These are phyloP conservation scores for Venustoraphidia nigricollis DNA, from an alignment of 2,888 invertebrate genomes.

Conservation along the genomic window DNA sequence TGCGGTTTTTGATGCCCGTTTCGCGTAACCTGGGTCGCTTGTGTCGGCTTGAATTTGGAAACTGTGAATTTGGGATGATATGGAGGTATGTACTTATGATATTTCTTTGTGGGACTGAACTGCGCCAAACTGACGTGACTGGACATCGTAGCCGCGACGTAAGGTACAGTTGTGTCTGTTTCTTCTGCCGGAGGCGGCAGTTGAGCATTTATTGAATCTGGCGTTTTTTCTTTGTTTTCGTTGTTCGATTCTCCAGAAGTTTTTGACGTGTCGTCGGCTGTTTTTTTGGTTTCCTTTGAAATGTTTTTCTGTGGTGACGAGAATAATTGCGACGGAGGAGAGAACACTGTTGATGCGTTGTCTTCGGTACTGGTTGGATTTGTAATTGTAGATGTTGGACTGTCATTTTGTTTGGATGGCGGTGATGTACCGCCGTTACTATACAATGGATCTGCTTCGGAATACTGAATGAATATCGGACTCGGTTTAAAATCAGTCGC, in stretches of 20 bases:
- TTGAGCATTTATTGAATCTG: slow-evolving; percentile 23
- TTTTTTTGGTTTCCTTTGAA: neutral
- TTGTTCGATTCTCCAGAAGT: neutral
- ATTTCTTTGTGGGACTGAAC: neutral
- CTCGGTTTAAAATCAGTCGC: slow-evolving; percentile 20
- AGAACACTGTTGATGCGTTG: slow-evolving; percentile 5
- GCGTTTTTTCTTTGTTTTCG: slow-evolving; percentile 4
- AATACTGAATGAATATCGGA: slow-evolving; percentile 26
- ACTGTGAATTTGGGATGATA: no score
- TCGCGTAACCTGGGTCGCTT: slow-evolving; percentile 7
- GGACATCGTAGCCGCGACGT: slow-evolving; percentile 14
- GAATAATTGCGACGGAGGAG: slow-evolving; percentile 2
- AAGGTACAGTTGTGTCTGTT: slow-evolving; percentile 17
- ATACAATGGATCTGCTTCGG: slow-evolving; percentile 34
- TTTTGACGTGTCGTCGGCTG: neutral
- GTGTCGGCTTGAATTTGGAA: neutral
- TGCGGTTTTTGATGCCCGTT: slow-evolving; percentile 2
- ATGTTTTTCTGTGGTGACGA: neutral
- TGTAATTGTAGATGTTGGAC: slow-evolving; percentile 4
- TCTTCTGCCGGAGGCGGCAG: slow-evolving; percentile 21
- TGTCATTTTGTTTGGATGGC: slow-evolving; percentile 3
- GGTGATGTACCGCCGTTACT: slow-evolving; percentile 10
- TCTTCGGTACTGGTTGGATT: slow-evolving; percentile 2
- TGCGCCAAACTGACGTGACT: neutral
- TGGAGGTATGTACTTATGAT: slow-evolving; percentile 2